These are phyloP conservation scores for Argyresthia goedartella DNA, from an alignment of 2,888 invertebrate genomes.

Conservation along the genomic window DNA sequence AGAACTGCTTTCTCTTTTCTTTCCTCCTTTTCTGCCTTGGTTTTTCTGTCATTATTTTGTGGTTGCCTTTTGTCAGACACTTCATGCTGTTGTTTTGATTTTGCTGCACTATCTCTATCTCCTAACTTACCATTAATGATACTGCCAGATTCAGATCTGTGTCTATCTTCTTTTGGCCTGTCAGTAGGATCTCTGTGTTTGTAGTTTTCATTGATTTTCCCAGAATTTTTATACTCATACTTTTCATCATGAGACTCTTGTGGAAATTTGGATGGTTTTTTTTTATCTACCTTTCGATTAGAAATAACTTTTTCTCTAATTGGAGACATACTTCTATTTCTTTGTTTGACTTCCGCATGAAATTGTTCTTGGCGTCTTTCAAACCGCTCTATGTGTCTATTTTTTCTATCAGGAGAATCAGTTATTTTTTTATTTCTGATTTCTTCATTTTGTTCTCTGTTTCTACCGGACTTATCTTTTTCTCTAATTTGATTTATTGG, in stretches of 20 bases:
- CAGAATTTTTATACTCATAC: not conserved
- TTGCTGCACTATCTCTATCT: not conserved
- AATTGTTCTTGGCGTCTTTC: not conserved
- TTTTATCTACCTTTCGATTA: not conserved
- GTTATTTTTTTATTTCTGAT: not conserved
- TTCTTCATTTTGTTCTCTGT: not conserved
- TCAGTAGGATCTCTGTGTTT: not conserved
- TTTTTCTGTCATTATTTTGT: constrained; percentile 2
- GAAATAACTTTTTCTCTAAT: not conserved
- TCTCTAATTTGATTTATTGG: not conserved
- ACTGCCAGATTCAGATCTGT: not conserved
- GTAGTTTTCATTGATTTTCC: not conserved
- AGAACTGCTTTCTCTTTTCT: not conserved
- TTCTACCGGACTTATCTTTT: not conserved
- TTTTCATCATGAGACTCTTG: constrained; percentile 1
- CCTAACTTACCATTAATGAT: no score
- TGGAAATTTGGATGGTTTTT: constrained; percentile 1
- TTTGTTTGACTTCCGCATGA: no score
- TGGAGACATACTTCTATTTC: not conserved
- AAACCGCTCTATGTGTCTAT: not conserved
- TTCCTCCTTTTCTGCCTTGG: not conserved
- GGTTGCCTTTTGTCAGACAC: not conserved
- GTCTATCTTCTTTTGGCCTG: not conserved
- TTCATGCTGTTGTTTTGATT: constrained; percentile 10
- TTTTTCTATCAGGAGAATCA: not conserved